These are phyloP conservation scores for Poeciliopsis gracilis DNA, from an alignment of 2,797 vertebrate genomes.

Conservation along the genomic window DNA sequence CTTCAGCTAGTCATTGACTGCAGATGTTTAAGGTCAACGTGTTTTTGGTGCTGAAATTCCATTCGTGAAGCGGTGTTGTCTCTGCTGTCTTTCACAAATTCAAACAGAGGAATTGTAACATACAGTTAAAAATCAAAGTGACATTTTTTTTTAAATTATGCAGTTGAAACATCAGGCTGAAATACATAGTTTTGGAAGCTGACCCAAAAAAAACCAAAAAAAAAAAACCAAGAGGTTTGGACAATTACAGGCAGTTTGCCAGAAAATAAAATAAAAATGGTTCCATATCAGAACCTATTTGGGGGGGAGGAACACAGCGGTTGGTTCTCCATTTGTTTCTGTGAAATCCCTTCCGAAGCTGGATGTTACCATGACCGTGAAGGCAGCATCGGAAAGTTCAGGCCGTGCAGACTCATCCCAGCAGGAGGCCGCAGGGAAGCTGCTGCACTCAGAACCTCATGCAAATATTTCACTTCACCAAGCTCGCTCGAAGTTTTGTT, in stretches of 20 bases:
- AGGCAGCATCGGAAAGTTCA: conserved; percentile 23
- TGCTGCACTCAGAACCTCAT: not conserved
- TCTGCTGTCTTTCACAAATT: not conserved
- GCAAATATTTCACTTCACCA: not conserved
- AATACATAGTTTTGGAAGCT: not conserved
- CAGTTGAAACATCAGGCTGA: not conserved
- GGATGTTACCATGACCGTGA: conserved; percentile 8
- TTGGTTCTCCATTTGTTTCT: not conserved
- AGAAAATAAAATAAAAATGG: not conserved
- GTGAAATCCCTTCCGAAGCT: not conserved
- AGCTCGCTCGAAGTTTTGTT: not conserved
- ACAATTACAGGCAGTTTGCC: not conserved
- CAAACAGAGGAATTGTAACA: not conserved
- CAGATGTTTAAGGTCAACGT: not conserved
- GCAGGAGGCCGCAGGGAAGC: conserved; percentile 3
- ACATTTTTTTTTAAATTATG: too few relatives aligned
- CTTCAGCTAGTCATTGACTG: not conserved
- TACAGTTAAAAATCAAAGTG: not conserved
- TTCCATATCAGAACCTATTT: not conserved
- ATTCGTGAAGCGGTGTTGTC: not conserved
- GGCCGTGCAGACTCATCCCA: not conserved
- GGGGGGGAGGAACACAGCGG: not conserved
- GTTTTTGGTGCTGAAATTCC: not conserved
- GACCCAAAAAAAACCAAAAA: too few relatives aligned
- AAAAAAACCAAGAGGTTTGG: not conserved